phyloP scores from a whole-genome alignment of 1,140 invertebrate species.

The Vanessa tameamea region DNA sequence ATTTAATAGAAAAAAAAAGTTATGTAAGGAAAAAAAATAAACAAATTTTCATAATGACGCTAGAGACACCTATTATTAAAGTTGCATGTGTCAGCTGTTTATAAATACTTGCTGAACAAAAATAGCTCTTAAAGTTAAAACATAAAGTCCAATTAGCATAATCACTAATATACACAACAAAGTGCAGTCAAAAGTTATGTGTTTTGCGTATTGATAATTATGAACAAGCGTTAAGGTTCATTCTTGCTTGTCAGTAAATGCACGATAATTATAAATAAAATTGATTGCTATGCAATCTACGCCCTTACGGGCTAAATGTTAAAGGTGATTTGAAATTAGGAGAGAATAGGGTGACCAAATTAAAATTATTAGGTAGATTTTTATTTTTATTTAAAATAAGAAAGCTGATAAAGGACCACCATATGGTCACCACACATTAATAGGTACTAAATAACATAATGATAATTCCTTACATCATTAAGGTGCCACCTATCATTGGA shows the following conservation, averaged over 20 bases:
- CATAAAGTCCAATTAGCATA: neutral
- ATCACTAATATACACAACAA: neutral
- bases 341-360: conserved; percentile 29
- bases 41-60: neutral
- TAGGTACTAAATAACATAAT: too few species aligned
- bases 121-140: neutral
- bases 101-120: conserved; percentile 5
- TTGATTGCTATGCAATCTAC: conserved; percentile 28
- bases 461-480: too few species aligned
- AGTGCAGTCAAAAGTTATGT: neutral
- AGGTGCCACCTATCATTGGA: too few species aligned
- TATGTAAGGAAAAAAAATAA: neutral
- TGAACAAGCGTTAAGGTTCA: neutral
- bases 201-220: neutral
- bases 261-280: conserved; percentile 18
- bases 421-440: too few species aligned
- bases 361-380: neutral
- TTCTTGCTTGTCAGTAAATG: neutral
- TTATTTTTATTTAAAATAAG: neutral
- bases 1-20: neutral
- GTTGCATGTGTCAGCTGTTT: conserved; percentile 13
- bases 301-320: conserved; percentile 36
- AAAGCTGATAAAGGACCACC: too few species aligned
- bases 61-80: conserved; percentile 12
- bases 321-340: conserved; percentile 36